Conservation (phyloP, 1,140 invertebrate species). For the Ceratina calcarata region DNA sequence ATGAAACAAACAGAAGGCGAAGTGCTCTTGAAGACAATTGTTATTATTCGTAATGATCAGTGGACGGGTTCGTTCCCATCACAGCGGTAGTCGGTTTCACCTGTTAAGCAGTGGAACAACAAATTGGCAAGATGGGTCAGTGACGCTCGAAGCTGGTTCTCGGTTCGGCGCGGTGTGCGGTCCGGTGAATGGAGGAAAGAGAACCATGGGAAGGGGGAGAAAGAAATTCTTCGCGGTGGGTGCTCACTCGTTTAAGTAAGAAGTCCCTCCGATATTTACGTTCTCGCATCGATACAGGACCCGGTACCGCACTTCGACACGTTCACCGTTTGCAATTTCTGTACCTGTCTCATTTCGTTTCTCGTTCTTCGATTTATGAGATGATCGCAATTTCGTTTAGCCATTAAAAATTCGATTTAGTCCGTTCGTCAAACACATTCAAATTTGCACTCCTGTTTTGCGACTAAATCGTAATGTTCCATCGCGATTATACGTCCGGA, state of each 20-base stretch:
- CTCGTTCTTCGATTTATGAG: too few species aligned
- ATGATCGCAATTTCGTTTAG: too few species aligned
- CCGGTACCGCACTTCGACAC: background rate
- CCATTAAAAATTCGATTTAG: background rate
- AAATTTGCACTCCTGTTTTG: too few species aligned
- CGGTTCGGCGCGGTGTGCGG: background rate
- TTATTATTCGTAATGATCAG: too few species aligned
- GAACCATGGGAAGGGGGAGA: background rate
- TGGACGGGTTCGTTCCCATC: background rate
- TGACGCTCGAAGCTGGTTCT: constrained; percentile 2
- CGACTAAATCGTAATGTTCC: constrained; percentile 2
- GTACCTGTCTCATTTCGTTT: too few species aligned
- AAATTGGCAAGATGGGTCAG: constrained; percentile 25
- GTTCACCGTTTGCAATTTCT: too few species aligned
- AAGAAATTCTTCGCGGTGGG: constrained; percentile 22
- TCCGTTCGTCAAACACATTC: background rate
- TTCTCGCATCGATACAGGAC: constrained; percentile 2
- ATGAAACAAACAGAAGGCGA: too few species aligned
- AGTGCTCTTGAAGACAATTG: too few species aligned
- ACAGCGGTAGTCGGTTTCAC: background rate
- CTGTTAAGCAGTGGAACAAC: background rate
- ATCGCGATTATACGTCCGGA: background rate
- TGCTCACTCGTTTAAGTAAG: background rate
- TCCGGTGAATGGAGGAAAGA: background rate
- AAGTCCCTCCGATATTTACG: constrained; percentile 16